Evolutionary conservation across 2,888 invertebrate species (phyloP), one percentile per base, ranked within the genome.

Genomic region (Drosophila rellima): DNA sequence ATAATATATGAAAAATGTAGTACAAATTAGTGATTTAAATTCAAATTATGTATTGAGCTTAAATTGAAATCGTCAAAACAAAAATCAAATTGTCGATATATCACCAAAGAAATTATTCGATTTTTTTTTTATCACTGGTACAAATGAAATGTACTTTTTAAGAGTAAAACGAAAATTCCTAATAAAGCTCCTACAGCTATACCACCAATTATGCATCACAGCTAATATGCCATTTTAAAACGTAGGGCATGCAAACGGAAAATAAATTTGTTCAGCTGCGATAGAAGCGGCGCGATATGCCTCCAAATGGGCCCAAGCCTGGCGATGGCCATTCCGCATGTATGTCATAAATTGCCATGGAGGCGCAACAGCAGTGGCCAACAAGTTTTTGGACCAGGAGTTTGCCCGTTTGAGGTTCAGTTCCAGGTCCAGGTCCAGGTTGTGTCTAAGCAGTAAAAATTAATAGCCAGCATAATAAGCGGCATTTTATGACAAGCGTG

Each of bases 391-490:
- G 47, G 29, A 11, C 7, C 47, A 31, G 20, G 7, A 52, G 26
- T 23, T 18, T 45, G n/a, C 11, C 18, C 2, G 26, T 18, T 48
- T 40, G 3, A 11, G 40, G 29, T 15, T 35, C 15, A 13, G 42
- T 17, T 39, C 35, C 11, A 23, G n/a, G 35, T 35, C 29, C 35
- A 48, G 18, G 42, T 64, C 45, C 55, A 45, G 26, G 57, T 47
- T 78, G 75, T 72, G 78, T 74, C 88, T 77, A 74, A 83, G 88
- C 88, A 82, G 78, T 88, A 85, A 90, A 85, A 90, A 90, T 90
- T 90, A 88, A 88, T 88, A 88, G 90, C 73, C 77, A 88, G 84
- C 90, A 88, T 88, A 88, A 90, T 90, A 90, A 90, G 88, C 84
- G 83, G 88, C 78, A 88, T 90, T 90, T 90, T 88, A 88, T 90